A percentile compares a stretch with the other conserved stretches of the same genome.
Conservation (phyloP, 2,888 invertebrate genomes). For the Pyrrhia umbra region DNA sequence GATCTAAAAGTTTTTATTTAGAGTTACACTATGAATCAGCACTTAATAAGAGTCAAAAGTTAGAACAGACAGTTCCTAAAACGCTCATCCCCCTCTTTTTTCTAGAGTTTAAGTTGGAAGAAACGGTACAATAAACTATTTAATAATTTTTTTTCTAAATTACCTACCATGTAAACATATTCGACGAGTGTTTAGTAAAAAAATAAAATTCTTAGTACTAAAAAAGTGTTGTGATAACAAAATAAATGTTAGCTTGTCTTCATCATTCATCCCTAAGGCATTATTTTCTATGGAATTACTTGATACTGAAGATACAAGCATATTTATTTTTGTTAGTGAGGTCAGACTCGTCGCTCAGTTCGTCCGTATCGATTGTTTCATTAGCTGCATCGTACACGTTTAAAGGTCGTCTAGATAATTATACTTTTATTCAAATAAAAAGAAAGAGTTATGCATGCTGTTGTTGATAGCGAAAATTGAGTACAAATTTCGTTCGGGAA, state of each 20-base stretch:
- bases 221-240: neutral
- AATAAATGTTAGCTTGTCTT: neutral
- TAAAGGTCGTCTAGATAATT: neutral
- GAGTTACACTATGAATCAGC: neutral
- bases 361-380: neutral
- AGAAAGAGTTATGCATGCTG: neutral
- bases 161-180: too few relatives aligned
- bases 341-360: neutral
- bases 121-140: neutral
- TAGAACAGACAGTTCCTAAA: neutral
- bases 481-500: too few relatives aligned
- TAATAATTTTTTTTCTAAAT: too few relatives aligned
- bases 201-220: too few relatives aligned
- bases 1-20: neutral
- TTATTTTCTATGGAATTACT: neutral
- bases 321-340: neutral
- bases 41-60: neutral
- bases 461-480: neutral
- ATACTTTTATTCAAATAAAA: neutral
- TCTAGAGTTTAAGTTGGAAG: neutral
- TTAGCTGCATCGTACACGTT: neutral
- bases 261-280: neutral
- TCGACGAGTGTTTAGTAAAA: too few relatives aligned
- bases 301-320: neutral
- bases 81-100: neutral